A percentile compares a stretch with the other conserved stretches of the same genome.
phyloP scores from a whole-genome alignment of 2,797 vertebrate species.

The Busarellus nigricollis region DNA sequence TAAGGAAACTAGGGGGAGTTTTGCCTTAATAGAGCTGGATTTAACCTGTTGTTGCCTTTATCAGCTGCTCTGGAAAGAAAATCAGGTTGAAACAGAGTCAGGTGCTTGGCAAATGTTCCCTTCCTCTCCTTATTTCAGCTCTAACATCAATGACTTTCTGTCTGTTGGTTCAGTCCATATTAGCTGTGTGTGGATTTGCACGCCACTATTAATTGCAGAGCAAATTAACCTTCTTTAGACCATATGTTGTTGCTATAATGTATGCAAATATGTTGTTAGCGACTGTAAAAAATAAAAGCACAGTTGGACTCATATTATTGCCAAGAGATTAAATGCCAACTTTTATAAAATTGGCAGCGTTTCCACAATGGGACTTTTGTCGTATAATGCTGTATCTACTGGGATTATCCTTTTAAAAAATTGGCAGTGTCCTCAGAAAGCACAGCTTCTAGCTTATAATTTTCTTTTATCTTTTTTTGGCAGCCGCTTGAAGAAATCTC shows the following conservation, averaged over 20 bases:
- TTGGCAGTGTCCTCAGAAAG: constrained; percentile 30
- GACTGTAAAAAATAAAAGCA: neutral
- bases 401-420: constrained; percentile 60
- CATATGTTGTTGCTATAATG: neutral
- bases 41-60: constrained; percentile 5
- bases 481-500: constrained; percentile 33
- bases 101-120: neutral
- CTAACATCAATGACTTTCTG: neutral
- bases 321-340: constrained; percentile 41
- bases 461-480: constrained; percentile 35
- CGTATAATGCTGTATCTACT: constrained; percentile 20
- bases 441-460: neutral
- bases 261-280: neutral
- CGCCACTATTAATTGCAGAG: neutral
- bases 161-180: neutral
- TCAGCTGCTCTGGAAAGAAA: neutral
- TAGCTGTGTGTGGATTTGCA: neutral
- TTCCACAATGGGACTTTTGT: constrained; percentile 8
- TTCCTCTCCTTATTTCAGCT: neutral
- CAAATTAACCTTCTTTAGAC: neutral
- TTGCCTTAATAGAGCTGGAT: neutral
- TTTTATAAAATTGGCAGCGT: neutral
- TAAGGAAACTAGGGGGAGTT: neutral
- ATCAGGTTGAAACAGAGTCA: neutral
- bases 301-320: neutral